phyloP scores from a whole-genome alignment of 2,113 vertebrate species.

The Macrotis lagotis region DNA sequence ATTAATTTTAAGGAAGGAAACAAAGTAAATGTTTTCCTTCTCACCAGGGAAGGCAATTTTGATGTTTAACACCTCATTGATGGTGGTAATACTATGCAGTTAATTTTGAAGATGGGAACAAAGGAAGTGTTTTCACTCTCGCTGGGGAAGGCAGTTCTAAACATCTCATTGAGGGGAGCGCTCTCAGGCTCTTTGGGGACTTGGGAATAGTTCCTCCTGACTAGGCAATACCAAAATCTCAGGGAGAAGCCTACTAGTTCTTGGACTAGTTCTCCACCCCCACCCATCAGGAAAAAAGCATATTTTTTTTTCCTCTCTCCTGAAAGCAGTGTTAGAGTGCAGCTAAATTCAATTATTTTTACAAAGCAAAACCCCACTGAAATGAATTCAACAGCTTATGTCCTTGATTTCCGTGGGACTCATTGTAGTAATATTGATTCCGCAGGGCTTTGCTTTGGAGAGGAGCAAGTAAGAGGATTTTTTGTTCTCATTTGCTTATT shows the following conservation, averaged over 20 bases:
- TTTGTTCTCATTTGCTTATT: constrained; percentile 35
- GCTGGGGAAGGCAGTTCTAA: constrained; percentile 80
- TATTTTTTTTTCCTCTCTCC: constrained; percentile 72
- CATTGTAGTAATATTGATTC: constrained; percentile 56
- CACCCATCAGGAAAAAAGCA: constrained; percentile 49
- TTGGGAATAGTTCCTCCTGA: constrained; percentile 77
- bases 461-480: background rate
- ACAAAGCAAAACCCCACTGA: constrained; percentile 53
- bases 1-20: constrained; percentile 75
- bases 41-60: constrained; percentile 82
- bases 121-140: constrained; percentile 77
- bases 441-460: constrained; percentile 43
- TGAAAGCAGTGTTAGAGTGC: constrained; percentile 50
- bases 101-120: constrained; percentile 80
- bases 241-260: constrained; percentile 64
- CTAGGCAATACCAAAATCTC: constrained; percentile 69
- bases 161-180: constrained; percentile 68
- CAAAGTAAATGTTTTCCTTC: constrained; percentile 79
- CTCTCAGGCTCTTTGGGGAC: constrained; percentile 68
- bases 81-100: constrained; percentile 79
- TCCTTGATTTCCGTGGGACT: constrained; percentile 67
- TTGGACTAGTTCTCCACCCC: constrained; percentile 42
- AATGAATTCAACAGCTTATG: constrained; percentile 62
- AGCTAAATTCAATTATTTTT: constrained; percentile 74
- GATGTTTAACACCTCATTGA: constrained; percentile 82